phyloP scores from a whole-genome alignment of 2,113 vertebrate genomes.

The Turdus rufiventris region DNA sequence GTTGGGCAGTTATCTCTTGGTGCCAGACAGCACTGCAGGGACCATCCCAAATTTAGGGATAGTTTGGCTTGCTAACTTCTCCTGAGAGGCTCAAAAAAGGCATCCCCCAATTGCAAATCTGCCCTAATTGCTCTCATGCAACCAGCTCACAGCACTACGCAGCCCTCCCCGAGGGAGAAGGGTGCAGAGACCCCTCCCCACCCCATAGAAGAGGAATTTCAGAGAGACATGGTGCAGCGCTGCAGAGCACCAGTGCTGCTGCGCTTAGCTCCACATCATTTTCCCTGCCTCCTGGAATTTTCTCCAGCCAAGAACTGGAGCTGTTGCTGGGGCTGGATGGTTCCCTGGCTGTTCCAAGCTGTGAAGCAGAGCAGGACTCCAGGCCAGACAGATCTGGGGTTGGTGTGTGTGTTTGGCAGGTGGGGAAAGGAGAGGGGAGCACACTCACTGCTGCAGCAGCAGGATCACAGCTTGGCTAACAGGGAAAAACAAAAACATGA shows the following conservation, averaged over 20 bases:
- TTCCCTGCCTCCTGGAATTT: not conserved
- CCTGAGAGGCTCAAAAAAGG: not conserved
- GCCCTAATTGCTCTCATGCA: not conserved
- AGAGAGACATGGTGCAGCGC: rapidly evolving
- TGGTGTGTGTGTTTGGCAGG: not conserved
- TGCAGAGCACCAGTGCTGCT: not conserved
- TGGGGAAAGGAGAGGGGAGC: not conserved
- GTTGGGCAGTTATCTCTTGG: not conserved
- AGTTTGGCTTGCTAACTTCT: not conserved
- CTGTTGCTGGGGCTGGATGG: not conserved
- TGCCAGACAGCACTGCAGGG: not conserved
- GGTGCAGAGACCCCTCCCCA: not conserved
- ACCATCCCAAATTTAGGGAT: not conserved
- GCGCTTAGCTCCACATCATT: not conserved
- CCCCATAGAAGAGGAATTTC: not conserved
- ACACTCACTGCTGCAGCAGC: not conserved
- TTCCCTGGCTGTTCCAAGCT: not conserved
- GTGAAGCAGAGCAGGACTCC: not conserved
- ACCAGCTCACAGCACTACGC: not conserved
- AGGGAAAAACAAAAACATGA: not conserved
- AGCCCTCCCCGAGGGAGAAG: not conserved
- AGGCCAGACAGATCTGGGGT: not conserved
- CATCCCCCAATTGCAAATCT: rapidly evolving
- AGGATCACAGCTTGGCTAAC: slow-evolving; percentile 17
- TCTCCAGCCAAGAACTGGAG: not conserved